Percentiles rank a stretch among this genome's conserved stretches.
phyloP scores from a whole-genome alignment of 2,797 vertebrate species.

The Acanthiza pusilla region DNA sequence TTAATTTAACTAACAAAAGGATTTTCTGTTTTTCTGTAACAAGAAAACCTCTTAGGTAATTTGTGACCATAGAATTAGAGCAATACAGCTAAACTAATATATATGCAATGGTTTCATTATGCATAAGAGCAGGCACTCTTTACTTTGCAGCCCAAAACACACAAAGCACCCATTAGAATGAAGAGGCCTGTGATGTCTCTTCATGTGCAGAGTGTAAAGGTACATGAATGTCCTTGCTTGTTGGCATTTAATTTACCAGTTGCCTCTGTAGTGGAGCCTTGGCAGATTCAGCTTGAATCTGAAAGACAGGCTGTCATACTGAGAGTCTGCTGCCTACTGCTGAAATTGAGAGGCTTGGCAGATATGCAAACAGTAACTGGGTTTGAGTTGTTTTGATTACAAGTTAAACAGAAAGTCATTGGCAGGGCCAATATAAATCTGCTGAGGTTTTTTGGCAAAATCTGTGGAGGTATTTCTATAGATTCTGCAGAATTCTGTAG shows the following conservation, averaged over 20 bases:
- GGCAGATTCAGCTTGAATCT: slow-evolving; percentile 80
- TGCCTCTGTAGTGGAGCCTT: slow-evolving; percentile 77
- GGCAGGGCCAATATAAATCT: slow-evolving; percentile 78
- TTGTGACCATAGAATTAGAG: not conserved
- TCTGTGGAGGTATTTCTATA: slow-evolving; percentile 49
- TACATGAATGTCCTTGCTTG: slow-evolving; percentile 72
- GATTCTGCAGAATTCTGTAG: slow-evolving; percentile 29
- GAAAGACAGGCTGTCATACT: slow-evolving; percentile 82
- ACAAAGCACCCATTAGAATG: slow-evolving; percentile 38
- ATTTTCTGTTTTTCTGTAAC: slow-evolving; percentile 2
- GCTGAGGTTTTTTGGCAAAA: slow-evolving; percentile 68
- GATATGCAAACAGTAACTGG: slow-evolving; percentile 83
- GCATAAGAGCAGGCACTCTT: not conserved
- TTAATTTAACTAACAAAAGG: slow-evolving; percentile 35
- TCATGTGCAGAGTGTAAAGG: slow-evolving; percentile 67
- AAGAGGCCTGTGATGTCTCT: slow-evolving; percentile 54
- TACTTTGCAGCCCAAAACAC: slow-evolving; percentile 14
- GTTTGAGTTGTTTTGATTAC: slow-evolving; percentile 87
- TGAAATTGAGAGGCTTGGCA: slow-evolving; percentile 83
- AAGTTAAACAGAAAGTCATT: slow-evolving; percentile 84
- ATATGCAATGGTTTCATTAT: not conserved
- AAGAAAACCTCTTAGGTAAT: slow-evolving; percentile 48
- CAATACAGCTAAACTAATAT: not conserved
- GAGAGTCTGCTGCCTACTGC: slow-evolving; percentile 78
- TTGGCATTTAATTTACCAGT: slow-evolving; percentile 80